Base-by-base conservation (phyloP, 2,113 vertebrate species). In the Oreochromis niloticus region DNA sequence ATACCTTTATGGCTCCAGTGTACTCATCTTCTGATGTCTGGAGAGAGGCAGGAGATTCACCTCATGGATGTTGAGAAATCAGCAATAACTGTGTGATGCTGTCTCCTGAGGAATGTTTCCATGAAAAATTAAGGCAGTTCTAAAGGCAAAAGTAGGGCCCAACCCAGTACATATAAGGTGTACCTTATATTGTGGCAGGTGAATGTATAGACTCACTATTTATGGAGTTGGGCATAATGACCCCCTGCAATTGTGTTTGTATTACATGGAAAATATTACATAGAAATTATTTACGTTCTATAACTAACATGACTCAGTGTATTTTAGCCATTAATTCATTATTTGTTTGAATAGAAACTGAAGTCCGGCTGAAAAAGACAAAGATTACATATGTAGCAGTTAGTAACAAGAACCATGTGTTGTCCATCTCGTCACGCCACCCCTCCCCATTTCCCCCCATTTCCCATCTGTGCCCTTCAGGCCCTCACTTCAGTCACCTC, bases 391-490 rank as follows among this genome's bases (percentile, higher is more conserved):
- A 84, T 89, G 85, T 80, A 88, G 85, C 93, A 75, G 56, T 86
- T 50, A 81, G 90, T 95, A 96, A 97, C 87, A 56, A 93, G 91
- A 97, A 95, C 94, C 96, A 96, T 96, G 94, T 96, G 95, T 93
- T 54, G 54, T 89, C 82, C 88, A 91, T 89, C 88, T 87, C 85
- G 78, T 81, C 80, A 84, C 79, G 48, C 57, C 17, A 66, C 16
- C 68, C 73, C 85, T 78, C 50, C 87, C 81, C 41, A 4, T 48
- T 34, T 36, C 90, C 92, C 88, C 87, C 87, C 89, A 92, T 93
- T 95, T 95, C 93, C 95, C 95, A 94, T 95, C 94, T 95, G 93
- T 92, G 93, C 93, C 94, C 90, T 95, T 94, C 93, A 92, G 87
- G 92, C 95, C 92, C 89, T 94, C 89, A 50, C 90, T 93, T 85